phyloP scores from a whole-genome alignment of 2,888 invertebrate genomes.

The Chromoteleia sp. region DNA sequence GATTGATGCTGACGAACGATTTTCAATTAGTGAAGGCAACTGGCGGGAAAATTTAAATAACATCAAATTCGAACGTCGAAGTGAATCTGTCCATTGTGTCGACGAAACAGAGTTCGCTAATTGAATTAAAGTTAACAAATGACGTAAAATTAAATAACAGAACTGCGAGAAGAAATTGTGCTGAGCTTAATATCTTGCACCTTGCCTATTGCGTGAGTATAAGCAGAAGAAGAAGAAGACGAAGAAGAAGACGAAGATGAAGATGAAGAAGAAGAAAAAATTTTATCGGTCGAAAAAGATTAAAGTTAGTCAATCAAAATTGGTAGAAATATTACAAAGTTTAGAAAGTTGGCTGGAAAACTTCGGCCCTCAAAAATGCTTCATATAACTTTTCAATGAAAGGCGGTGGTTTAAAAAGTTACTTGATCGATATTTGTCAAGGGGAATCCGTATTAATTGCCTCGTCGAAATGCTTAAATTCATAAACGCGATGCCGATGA shows the following conservation, averaged over 20 bases:
- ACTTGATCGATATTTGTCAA: constrained; percentile 32
- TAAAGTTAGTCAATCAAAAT: constrained; percentile 50
- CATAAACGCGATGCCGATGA: neutral
- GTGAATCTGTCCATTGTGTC: constrained; percentile 32
- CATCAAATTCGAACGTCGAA: constrained; percentile 30
- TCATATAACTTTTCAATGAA: constrained; percentile 50
- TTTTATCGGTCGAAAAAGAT: constrained; percentile 30
- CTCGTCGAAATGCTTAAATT: neutral
- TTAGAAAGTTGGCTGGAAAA: neutral
- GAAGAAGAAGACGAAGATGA: too few relatives aligned
- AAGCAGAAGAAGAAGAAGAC: too few relatives aligned
- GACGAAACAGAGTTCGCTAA: constrained; percentile 43
- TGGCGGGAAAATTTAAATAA: constrained; percentile 59
- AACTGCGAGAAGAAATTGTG: neutral
- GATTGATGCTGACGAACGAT: constrained; percentile 53
- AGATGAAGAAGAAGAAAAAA: constrained; percentile 5
- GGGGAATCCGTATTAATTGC: constrained; percentile 23
- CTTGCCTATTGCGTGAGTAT: too few relatives aligned
- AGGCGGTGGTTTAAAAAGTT: constrained; percentile 20
- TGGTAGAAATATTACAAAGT: constrained; percentile 35
- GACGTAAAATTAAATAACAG: constrained; percentile 32
- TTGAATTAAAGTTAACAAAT: constrained; percentile 10
- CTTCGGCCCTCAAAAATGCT: constrained; percentile 33
- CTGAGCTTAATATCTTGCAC: constrained; percentile 6
- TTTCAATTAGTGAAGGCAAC: constrained; percentile 45